Percentiles rank a stretch among this genome's conserved stretches.
Conservation (phyloP, 2,888 invertebrate species). For the Phaonia tiefii region DNA sequence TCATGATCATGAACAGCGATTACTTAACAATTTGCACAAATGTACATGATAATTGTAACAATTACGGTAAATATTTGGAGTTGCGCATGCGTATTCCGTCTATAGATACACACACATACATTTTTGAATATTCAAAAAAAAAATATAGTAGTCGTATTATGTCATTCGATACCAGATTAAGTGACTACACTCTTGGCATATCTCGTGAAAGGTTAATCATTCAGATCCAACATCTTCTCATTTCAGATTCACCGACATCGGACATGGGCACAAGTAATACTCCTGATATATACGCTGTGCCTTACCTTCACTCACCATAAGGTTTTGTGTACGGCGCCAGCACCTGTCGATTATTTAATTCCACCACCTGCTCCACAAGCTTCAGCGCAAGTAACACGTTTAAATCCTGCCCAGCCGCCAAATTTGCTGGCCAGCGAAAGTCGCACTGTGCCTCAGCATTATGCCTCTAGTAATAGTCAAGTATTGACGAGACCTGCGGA, state of each 20-base stretch:
- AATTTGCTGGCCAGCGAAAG: conserved; percentile 47
- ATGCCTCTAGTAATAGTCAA: background rate
- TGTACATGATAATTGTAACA: conserved; percentile 63
- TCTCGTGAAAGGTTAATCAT: background rate
- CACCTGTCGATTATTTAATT: conserved; percentile 77
- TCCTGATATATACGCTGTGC: background rate
- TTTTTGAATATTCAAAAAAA: background rate
- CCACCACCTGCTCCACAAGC: conserved; percentile 73
- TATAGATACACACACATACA: background rate
- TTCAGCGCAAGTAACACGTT: conserved; percentile 40
- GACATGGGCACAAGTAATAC: conserved; percentile 26
- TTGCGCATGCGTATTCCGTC: background rate
- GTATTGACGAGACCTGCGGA: conserved; percentile 18
- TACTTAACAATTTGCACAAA: conserved; percentile 66
- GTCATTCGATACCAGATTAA: background rate
- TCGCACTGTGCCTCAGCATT: conserved; percentile 55
- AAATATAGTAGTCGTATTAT: background rate
- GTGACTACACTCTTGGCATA: background rate
- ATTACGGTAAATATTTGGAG: conserved; percentile 53
- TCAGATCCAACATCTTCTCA: no score
- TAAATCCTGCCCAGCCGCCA: conserved; percentile 54
- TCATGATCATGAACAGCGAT: conserved; percentile 55
- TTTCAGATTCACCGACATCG: conserved; percentile 60
- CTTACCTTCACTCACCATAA: conserved; percentile 22
- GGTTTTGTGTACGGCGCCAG: conserved; percentile 54